Base-by-base conservation (phyloP, 2,113 vertebrate genomes). In the Blennius ocellaris region DNA sequence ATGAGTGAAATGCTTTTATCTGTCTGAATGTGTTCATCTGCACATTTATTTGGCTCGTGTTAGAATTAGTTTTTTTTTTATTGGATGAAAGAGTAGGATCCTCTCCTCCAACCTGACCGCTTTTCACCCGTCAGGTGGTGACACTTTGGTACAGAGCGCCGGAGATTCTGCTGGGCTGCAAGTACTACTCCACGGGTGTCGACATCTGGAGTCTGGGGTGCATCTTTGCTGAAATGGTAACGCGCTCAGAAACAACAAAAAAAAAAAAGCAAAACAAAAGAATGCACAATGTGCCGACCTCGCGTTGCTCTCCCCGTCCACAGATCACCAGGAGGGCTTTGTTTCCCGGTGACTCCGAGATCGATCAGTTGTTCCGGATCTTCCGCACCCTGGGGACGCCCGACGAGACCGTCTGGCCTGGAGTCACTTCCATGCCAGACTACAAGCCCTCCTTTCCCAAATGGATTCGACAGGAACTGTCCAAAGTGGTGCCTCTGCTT, bases 141-240 rank as follows among this genome's bases (percentile, higher is more conserved):
- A 98, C 97, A 1, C 89, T 98, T 70, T 98, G 97, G 97, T 98
- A 98, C 92, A 89, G 97, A 78, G 96, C 97, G 44, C 97, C 97
- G 2, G 97, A 98, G 88, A 98, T 98, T 78, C 96, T 98, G 51
- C 93, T 98, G 69, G 97, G 97, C 16, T 98, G 97, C 89, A 98
- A 98, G 87, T 98, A 96, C 87, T 98, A 98, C 80, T 98, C 97
- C 16, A 98, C 97, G 38, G 96, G 97, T 3, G 97, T 98, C 5
- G 97, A 99, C 82, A 96, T 99, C 89, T 99, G 97, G 97, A 99
- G 97, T 81, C 87, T 98, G 60, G 97, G 97, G 36, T 99, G 97
- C 85, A 99, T 98, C 87, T 99, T 99, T 76, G 96, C 97, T 10
- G 97, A 98, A 93, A 97, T 99, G 97, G 97, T 98, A 95, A 48